Percentiles rank a stretch among this genome's conserved stretches.
Evolutionary conservation across 2,113 vertebrate genomes (phyloP).

Genomic region (Rhabdornis inornatus): DNA sequence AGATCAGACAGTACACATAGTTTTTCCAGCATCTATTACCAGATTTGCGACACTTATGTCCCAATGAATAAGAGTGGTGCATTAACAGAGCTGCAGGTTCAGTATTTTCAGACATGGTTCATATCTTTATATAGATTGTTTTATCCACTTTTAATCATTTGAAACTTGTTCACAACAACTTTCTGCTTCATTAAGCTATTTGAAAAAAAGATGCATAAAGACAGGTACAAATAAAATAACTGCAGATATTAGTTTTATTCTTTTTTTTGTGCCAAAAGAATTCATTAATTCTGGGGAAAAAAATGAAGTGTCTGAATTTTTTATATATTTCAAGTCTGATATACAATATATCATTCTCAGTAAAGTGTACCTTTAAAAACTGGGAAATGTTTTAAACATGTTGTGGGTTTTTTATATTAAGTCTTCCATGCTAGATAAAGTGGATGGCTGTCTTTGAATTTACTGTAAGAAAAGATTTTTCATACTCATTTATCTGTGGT

Average conservation of each 20-base stretch:
- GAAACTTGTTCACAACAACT: not conserved
- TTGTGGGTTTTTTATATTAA: not conserved
- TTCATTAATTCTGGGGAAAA: not conserved
- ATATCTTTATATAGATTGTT: not conserved
- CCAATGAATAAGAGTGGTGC: not conserved
- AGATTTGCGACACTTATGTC: not conserved
- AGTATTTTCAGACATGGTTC: not conserved
- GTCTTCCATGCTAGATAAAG: not conserved
- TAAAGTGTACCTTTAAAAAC: not conserved
- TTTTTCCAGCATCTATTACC: not conserved
- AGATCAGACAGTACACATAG: not conserved
- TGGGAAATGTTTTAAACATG: not conserved
- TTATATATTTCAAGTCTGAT: not conserved
- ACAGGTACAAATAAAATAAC: not conserved
- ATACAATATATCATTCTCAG: not conserved
- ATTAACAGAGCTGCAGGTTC: not conserved
- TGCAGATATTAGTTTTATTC: not conserved
- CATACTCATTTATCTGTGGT: not conserved
- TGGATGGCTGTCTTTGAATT: not conserved
- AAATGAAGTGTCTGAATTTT: not conserved
- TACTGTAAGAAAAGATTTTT: not conserved
- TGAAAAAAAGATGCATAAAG: not conserved
- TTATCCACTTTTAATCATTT: not conserved
- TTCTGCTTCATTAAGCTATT: not conserved
- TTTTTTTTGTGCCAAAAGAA: not conserved